phyloP scores from a whole-genome alignment of 2,797 vertebrate species.

The Eupleurogrammus muticus region DNA sequence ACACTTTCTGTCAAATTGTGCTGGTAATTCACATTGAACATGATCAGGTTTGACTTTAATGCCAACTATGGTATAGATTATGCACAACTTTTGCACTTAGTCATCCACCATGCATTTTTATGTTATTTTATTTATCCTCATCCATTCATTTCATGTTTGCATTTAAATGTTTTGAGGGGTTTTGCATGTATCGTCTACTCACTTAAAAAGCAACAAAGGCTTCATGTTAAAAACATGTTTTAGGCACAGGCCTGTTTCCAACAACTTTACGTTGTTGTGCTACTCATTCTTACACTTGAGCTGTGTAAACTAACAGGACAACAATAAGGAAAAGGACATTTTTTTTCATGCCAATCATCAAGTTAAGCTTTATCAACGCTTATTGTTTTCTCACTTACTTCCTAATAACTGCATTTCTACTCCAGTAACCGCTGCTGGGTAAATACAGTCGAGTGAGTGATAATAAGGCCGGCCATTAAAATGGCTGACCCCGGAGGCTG shows the following conservation, averaged over 20 bases:
- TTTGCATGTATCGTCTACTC: no score
- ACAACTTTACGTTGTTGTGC: background rate
- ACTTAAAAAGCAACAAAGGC: no score
- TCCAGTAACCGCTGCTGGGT: background rate
- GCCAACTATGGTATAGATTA: no score
- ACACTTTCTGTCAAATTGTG: background rate
- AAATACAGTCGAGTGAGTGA: background rate
- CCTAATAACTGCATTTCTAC: background rate
- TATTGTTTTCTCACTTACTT: background rate
- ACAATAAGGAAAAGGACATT: no score
- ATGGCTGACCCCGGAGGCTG: background rate
- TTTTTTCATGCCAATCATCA: background rate
- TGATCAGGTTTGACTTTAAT: background rate
- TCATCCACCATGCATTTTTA: no score
- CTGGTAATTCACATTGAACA: constrained; percentile 36
- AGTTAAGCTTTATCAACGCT: background rate
- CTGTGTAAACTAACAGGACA: background rate
- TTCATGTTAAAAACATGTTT: no score
- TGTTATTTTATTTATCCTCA: no score
- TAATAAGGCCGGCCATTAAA: no score
- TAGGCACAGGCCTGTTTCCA: background rate
- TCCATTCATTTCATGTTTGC: no score
- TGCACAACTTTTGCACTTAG: no score
- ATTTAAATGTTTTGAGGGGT: no score
- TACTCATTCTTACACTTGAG: background rate